Evolutionary conservation across 2,888 invertebrate genomes (phyloP).

Genomic region (Argyresthia albistria): DNA sequence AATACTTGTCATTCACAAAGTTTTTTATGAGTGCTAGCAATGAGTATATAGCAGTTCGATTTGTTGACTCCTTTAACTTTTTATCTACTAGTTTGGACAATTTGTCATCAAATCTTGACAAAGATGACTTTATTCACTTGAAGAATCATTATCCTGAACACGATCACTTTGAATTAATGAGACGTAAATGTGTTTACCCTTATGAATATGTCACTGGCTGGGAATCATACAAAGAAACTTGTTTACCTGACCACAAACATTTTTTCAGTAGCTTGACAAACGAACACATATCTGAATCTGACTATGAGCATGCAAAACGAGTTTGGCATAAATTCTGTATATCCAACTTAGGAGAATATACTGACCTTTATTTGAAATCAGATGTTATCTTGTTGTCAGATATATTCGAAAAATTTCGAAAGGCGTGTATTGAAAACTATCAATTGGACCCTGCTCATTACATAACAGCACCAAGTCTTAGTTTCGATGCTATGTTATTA

Average conservation of each 20-base stretch:
- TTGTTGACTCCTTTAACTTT: conserved; percentile 1
- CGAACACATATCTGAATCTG: conserved; percentile 7
- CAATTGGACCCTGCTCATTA: neutral
- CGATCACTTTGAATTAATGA: conserved; percentile 1
- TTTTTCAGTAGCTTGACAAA: conserved; percentile 10
- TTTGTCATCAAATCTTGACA: neutral
- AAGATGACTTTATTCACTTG: conserved; percentile 8
- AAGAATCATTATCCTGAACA: neutral
- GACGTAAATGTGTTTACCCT: conserved; percentile 12
- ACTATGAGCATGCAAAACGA: conserved; percentile 9
- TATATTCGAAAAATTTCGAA: neutral
- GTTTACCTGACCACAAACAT: conserved; percentile 9
- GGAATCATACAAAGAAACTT: conserved; percentile 8
- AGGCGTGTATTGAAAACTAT: neutral
- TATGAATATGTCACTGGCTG: conserved; percentile 14
- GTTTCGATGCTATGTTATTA: neutral
- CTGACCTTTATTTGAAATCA: conserved; percentile 18
- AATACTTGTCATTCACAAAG: conserved; percentile 7
- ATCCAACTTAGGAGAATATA: conserved; percentile 14
- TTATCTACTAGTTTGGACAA: conserved; percentile 1
- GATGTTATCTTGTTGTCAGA: conserved; percentile 11
- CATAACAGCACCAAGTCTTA: neutral
- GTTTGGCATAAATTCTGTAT: conserved; percentile 16
- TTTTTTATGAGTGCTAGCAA: conserved; percentile 3
- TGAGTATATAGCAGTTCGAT: conserved; percentile 3